Conservation (phyloP, 1,140 invertebrate genomes). For the Melipona quadrifasciata region DNA sequence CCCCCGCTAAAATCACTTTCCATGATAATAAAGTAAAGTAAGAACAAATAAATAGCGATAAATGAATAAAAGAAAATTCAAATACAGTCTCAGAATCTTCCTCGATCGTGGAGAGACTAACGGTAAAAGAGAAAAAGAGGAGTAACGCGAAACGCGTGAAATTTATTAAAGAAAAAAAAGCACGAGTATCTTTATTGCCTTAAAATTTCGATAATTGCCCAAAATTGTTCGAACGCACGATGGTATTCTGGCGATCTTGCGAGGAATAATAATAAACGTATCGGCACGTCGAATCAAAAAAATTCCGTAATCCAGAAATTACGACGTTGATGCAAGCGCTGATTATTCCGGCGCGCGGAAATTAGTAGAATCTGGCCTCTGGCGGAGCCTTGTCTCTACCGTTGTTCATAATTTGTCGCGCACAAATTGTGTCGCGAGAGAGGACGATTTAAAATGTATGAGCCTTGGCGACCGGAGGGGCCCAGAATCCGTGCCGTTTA, state of each 20-base stretch:
- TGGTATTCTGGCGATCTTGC: neutral
- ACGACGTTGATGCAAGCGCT: neutral
- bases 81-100: no score
- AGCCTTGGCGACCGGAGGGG: slow-evolving; percentile 34
- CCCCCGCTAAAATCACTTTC: no score
- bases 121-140: no score
- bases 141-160: neutral
- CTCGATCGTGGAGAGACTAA: no score
- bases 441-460: slow-evolving; percentile 63
- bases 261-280: neutral
- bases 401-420: slow-evolving; percentile 58
- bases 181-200: neutral
- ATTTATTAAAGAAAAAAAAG: neutral
- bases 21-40: no score
- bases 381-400: slow-evolving; percentile 35
- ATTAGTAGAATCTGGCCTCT: slow-evolving; percentile 28
- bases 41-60: no score
- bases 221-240: neutral
- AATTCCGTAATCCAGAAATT: neutral
- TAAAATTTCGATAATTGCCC: neutral
- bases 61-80: no score
- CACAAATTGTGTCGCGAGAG: slow-evolving; percentile 60
- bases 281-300: neutral
- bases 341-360: neutral
- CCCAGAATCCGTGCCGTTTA: slow-evolving; percentile 26